Evolutionary conservation across 2,113 vertebrate species (phyloP).

Genomic region (Bettongia penicillata): DNA sequence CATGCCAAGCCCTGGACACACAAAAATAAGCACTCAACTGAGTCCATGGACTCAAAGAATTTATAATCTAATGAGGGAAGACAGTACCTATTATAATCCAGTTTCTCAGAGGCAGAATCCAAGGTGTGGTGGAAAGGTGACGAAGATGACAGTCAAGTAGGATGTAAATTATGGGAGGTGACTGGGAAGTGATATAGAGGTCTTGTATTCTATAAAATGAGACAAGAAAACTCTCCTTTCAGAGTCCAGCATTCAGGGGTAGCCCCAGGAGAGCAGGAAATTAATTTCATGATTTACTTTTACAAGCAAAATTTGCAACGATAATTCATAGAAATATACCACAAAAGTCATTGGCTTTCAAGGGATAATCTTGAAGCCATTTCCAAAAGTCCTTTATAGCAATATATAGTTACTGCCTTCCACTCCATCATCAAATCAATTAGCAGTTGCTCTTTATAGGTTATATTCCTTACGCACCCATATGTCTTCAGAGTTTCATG

Average conservation of each 20-base stretch:
- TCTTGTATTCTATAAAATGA: not conserved
- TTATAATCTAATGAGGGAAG: not conserved
- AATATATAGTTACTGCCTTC: conserved; percentile 67
- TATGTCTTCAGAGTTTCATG: conserved; percentile 60
- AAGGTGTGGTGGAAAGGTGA: not conserved
- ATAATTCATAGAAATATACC: conserved; percentile 67
- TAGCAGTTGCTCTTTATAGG: conserved; percentile 70
- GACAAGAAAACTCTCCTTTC: not conserved
- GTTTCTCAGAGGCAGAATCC: not conserved
- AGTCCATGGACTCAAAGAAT: not conserved
- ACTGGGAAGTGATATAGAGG: not conserved
- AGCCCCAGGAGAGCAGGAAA: conserved; percentile 52
- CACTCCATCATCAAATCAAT: conserved; percentile 66
- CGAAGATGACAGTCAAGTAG: not conserved
- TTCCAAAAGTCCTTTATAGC: conserved; percentile 67
- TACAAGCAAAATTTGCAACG: conserved; percentile 71
- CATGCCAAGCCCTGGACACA: not conserved
- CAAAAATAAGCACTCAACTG: not conserved
- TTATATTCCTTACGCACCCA: conserved; percentile 61
- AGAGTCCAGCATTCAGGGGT: not conserved
- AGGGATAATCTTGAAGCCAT: conserved; percentile 67
- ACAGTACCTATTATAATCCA: not conserved
- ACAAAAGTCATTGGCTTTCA: conserved; percentile 67
- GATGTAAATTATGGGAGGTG: not conserved
- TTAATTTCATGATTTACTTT: conserved; percentile 71